Conservation (phyloP, 2,797 vertebrate genomes). For the Rhynchonycteris naso region DNA sequence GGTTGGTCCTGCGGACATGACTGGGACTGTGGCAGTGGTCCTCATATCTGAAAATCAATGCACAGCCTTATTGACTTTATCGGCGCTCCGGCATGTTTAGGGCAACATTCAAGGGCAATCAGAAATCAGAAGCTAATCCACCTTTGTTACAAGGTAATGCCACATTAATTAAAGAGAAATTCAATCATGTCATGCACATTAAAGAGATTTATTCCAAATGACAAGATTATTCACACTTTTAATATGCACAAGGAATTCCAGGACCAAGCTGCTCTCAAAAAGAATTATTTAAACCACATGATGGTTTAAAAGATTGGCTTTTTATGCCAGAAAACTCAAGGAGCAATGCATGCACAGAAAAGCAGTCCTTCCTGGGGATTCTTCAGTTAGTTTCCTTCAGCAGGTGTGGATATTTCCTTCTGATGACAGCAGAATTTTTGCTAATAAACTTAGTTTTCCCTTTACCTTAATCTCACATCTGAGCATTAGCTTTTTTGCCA, state of each 20-base stretch:
- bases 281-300: neutral
- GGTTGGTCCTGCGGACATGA: conserved; percentile 63
- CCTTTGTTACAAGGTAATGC: conserved; percentile 64
- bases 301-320: conserved; percentile 21
- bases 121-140: conserved; percentile 68
- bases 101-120: conserved; percentile 73
- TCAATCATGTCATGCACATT: conserved; percentile 72
- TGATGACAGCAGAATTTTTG: neutral
- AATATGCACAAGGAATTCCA: conserved; percentile 55
- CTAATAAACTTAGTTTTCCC: neutral
- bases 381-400: neutral
- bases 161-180: conserved; percentile 79
- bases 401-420: neutral
- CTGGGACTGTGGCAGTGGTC: conserved; percentile 77
- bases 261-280: conserved; percentile 18
- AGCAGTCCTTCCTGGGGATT: neutral
- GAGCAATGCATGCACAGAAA: neutral
- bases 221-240: conserved; percentile 66
- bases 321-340: neutral
- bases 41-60: conserved; percentile 85
- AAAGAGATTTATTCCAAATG: conserved; percentile 71
- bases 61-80: conserved; percentile 72
- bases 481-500: neutral
- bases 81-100: conserved; percentile 19
- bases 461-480: neutral